Conservation (phyloP, 2,113 vertebrate genomes). For the Ptyas mucosa region DNA sequence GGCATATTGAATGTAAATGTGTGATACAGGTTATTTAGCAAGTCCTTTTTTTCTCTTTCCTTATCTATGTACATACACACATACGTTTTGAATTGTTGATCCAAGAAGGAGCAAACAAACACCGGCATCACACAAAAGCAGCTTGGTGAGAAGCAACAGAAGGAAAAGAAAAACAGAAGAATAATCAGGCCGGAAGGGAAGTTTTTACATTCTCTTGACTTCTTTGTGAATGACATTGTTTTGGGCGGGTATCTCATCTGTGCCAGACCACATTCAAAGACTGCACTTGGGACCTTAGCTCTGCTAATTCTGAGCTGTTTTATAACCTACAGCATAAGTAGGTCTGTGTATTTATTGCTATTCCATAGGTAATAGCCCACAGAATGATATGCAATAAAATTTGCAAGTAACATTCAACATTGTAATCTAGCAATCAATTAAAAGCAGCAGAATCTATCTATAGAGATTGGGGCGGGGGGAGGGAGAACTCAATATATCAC, state of each 20-base stretch:
- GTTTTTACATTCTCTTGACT: neutral
- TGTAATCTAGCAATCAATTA: neutral
- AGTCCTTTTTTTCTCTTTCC: rapidly evolving
- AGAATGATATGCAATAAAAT: neutral
- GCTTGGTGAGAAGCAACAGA: neutral
- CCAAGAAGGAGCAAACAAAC: neutral
- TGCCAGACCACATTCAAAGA: neutral
- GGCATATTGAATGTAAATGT: neutral
- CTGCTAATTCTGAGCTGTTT: neutral
- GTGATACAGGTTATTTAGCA: neutral
- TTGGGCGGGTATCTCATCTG: neutral
- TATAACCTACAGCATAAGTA: neutral
- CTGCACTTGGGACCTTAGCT: neutral
- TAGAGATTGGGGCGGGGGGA: neutral
- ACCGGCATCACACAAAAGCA: neutral
- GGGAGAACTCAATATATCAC: neutral
- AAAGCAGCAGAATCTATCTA: neutral
- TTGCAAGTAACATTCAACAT: neutral
- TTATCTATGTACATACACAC: neutral
- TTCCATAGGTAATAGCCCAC: neutral
- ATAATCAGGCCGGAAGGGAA: neutral
- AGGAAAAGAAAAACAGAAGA: neutral
- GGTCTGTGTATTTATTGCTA: neutral
- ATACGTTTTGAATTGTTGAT: neutral
- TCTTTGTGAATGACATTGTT: neutral